phyloP scores from a whole-genome alignment of 2,888 invertebrate genomes.

The Limnephilus marmoratus region DNA sequence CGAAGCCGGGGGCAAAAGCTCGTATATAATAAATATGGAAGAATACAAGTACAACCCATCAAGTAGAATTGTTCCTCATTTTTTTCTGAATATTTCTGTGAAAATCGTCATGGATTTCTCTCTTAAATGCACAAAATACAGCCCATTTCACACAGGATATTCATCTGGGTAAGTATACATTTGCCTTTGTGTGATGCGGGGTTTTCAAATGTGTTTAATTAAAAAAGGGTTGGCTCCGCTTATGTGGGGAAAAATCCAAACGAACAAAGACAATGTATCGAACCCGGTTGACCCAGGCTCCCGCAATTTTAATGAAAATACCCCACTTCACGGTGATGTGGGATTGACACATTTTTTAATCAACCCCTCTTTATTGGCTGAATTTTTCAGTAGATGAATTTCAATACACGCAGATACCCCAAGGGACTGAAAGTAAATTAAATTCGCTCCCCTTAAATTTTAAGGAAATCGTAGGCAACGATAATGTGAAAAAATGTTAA shows the following conservation, averaged over 20 bases:
- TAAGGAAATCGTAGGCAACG: slow-evolving; percentile 31
- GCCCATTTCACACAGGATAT: neutral
- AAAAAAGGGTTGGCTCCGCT: neutral
- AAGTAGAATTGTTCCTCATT: neutral
- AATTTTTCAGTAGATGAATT: slow-evolving; percentile 41
- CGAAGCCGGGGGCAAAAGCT: too few relatives aligned
- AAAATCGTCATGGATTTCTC: neutral
- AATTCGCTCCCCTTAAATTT: slow-evolving; percentile 30
- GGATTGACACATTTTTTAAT: slow-evolving; percentile 62
- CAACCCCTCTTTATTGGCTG: slow-evolving; percentile 23
- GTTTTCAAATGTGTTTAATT: neutral
- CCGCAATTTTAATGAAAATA: slow-evolving; percentile 42
- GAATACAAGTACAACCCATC: neutral
- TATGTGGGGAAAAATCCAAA: neutral
- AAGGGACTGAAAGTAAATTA: slow-evolving; percentile 41
- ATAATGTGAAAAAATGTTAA: neutral
- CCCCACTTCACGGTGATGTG: slow-evolving; percentile 49
- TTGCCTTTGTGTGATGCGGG: neutral
- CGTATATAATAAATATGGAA: neutral
- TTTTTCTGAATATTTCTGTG: neutral
- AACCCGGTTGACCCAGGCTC: neutral
- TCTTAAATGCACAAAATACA: neutral
- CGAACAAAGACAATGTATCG: slow-evolving; percentile 8
- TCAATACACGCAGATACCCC: slow-evolving; percentile 34
- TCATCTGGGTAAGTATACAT: neutral